phyloP scores from a whole-genome alignment of 2,888 invertebrate genomes.

The Cosmorhoe ocellata region DNA sequence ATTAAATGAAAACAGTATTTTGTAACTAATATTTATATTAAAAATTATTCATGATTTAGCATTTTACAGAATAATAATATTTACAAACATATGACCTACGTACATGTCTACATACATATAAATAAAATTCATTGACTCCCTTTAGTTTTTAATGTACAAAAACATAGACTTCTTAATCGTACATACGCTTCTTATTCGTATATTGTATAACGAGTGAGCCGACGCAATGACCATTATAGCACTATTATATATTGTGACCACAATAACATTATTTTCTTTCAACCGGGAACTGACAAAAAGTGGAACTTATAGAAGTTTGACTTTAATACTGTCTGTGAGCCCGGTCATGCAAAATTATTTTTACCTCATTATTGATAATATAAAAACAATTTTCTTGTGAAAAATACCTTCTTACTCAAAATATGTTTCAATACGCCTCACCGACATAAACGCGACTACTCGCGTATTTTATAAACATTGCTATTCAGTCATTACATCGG shows the following conservation, averaged over 20 bases:
- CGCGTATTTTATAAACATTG: conserved; percentile 21
- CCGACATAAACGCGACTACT: too few relatives aligned
- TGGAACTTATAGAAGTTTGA: too few relatives aligned
- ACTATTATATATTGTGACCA: too few relatives aligned
- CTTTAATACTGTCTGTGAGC: too few relatives aligned
- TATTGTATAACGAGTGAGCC: conserved; percentile 50
- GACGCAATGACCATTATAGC: conserved; percentile 51
- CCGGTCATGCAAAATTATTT: too few relatives aligned
- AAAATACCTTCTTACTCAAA: too few relatives aligned
- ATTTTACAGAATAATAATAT: conserved; percentile 80
- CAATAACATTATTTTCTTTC: background rate
- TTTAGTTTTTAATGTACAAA: conserved; percentile 73
- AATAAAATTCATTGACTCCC: conserved; percentile 81
- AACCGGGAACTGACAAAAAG: background rate
- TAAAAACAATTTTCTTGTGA: too few relatives aligned
- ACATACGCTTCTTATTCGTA: conserved; percentile 53
- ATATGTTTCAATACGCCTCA: too few relatives aligned
- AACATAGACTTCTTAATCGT: conserved; percentile 54
- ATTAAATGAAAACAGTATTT: conserved; percentile 72
- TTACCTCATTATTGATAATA: too few relatives aligned
- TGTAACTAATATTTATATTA: conserved; percentile 80
- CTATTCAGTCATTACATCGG: conserved; percentile 53
- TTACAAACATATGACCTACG: conserved; percentile 78
- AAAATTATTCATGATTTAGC: conserved; percentile 81
- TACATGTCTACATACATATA: conserved; percentile 79